A percentile compares a stretch with the other conserved stretches of the same genome.
Evolutionary conservation across 2,113 vertebrate genomes (phyloP).

Genomic region (Emydura subglobosa): DNA sequence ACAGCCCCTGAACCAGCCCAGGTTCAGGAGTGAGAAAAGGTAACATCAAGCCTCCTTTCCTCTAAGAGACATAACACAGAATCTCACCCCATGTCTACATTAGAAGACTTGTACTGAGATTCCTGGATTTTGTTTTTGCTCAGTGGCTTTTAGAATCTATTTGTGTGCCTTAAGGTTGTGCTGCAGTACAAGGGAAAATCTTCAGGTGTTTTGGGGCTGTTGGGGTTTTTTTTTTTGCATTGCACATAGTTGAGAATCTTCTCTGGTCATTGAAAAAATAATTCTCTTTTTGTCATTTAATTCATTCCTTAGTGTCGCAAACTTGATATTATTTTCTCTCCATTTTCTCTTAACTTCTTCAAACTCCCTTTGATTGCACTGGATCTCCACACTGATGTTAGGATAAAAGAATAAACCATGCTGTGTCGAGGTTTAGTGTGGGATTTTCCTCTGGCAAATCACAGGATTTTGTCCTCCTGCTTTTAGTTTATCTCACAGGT

Average conservation of each 20-base stretch:
- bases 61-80: background rate
- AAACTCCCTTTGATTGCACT: background rate
- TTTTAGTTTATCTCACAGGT: background rate
- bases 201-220: background rate
- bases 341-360: background rate
- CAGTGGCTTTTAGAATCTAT: background rate
- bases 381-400: background rate
- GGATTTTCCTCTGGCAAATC: background rate
- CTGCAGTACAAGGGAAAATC: background rate
- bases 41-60: background rate
- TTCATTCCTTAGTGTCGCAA: background rate
- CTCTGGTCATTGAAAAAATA: background rate
- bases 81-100: background rate
- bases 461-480: rapidly evolving
- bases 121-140: background rate
- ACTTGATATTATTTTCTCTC: background rate
- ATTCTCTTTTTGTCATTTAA: background rate
- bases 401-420: background rate
- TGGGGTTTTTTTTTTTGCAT: background rate
- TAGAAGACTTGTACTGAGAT: background rate
- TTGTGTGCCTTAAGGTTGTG: background rate
- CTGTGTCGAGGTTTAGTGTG: background rate
- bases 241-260: background rate
- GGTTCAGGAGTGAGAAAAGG: background rate
- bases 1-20: background rate